Evolutionary conservation across 2,113 vertebrate species (phyloP), one percentile per base, ranked within the genome.

Genomic region (Rattus rattus): DNA sequence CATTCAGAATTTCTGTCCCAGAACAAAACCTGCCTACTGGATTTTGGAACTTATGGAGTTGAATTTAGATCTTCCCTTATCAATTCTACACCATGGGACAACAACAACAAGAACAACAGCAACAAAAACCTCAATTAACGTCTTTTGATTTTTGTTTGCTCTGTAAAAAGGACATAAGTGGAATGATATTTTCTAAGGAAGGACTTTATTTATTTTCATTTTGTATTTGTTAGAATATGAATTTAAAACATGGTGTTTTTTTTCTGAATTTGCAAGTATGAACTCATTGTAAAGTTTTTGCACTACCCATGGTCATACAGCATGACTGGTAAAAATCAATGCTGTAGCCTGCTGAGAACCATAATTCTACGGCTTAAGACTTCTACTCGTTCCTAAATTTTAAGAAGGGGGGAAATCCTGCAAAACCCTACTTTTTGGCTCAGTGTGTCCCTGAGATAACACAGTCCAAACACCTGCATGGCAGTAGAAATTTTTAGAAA

Each of bases 381-480:
- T 69, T 63, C 72, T 22, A 63, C 3, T 79, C 43, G 80, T 14
- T 85, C 92, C 52, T 22, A 56, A 36, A 85, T 92, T 93, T 97
- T 30, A 92, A 73, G 43, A 76, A 54, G 19, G 9, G n/a, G 9
- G 28, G 11, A 73, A 47, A 49, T 43, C 33, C 28, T 91, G 14
- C 11, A 88, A 80, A 92, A 28, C 43, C 14, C 26, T 59, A 52
- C 14, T 77, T 86, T 92, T 94, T 94, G 92, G 70, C 85, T 67
- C 52, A 84, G 6, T 91, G 54, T 77, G 72, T 85, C n/a, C 3
- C 65, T 83, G 80, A 92, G 72, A 92, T 92, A 85, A 92, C 92
- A 92, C 75, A 56, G 39, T 65, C 85, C 59, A 73, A 69, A 16
- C 65, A 33, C 95, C 67, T 94, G 14, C 33, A 72, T 88, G 92